These are phyloP conservation scores for Rousettus madagascariensis DNA, from an alignment of 2,797 vertebrate species.

Conservation along the genomic window DNA sequence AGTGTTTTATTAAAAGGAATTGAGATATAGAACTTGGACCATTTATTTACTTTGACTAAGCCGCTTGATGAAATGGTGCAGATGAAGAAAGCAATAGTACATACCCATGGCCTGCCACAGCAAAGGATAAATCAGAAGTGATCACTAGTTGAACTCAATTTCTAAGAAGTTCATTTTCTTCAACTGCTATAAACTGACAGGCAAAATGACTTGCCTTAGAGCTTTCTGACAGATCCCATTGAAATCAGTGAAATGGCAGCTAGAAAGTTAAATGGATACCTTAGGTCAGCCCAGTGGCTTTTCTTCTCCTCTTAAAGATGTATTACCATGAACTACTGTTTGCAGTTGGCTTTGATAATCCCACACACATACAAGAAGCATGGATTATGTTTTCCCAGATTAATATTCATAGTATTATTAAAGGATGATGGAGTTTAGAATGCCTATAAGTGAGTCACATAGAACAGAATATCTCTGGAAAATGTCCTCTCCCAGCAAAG, in stretches of 20 bases:
- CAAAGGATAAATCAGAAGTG: slow-evolving; percentile 35
- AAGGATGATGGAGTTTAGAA: not conserved
- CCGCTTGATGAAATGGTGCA: not conserved
- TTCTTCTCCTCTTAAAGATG: not conserved
- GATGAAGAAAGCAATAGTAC: not conserved
- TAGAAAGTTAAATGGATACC: slow-evolving; percentile 27
- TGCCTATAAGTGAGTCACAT: not conserved
- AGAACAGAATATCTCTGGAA: not conserved
- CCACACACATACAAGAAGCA: not conserved
- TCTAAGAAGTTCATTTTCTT: slow-evolving; percentile 69
- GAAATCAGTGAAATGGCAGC: slow-evolving; percentile 34
- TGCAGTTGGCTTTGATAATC: not conserved
- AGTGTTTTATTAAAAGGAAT: not conserved
- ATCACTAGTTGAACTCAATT: slow-evolving; percentile 46
- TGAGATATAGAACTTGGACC: not conserved
- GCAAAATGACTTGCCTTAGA: slow-evolving; percentile 28
- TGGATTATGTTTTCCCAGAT: not conserved
- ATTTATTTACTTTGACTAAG: slow-evolving; percentile 31
- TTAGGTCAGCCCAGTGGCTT: not conserved
- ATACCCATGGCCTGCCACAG: not conserved
- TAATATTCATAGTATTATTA: not conserved
- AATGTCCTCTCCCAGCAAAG: not conserved
- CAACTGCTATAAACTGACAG: slow-evolving; percentile 49
- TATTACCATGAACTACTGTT: not conserved
- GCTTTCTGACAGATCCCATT: slow-evolving; percentile 44